A percentile compares a stretch with the other conserved stretches of the same genome.
phyloP scores from a whole-genome alignment of 2,797 vertebrate genomes.

The Melopsittacus undulatus region DNA sequence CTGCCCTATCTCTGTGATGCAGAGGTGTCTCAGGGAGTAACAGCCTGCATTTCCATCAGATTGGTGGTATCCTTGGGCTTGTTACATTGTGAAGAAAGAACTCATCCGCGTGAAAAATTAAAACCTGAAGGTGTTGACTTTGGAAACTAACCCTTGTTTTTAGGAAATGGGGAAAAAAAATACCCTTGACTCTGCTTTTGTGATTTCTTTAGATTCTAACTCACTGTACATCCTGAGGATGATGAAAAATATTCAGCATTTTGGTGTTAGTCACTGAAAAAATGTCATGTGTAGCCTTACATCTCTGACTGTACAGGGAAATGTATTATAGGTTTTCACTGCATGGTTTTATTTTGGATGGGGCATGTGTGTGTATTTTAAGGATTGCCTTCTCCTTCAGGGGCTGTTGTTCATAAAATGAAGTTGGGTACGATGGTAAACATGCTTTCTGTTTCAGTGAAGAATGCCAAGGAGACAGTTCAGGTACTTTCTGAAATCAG shows the following conservation, averaged over 20 bases:
- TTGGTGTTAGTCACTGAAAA: background rate
- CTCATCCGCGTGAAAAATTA: background rate
- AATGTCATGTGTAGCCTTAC: background rate
- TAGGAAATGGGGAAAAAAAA: background rate
- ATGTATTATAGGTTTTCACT: background rate
- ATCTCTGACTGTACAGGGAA: background rate
- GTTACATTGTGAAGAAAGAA: background rate
- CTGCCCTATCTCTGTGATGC: background rate
- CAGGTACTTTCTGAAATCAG: background rate
- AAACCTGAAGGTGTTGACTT: background rate
- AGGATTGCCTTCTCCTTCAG: background rate
- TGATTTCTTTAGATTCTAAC: background rate
- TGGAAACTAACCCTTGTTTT: background rate
- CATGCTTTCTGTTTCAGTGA: background rate
- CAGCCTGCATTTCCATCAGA: background rate
- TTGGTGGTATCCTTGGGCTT: background rate
- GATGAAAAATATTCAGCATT: background rate
- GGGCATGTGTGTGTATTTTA: background rate
- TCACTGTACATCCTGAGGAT: background rate
- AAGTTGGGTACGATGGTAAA: background rate
- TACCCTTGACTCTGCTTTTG: background rate
- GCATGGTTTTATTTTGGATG: background rate
- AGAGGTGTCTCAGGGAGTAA: background rate
- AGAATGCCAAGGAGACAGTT: background rate
- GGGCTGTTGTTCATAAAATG: background rate